Conservation (phyloP, 2,113 vertebrate genomes). For the Macquaria australasica region DNA sequence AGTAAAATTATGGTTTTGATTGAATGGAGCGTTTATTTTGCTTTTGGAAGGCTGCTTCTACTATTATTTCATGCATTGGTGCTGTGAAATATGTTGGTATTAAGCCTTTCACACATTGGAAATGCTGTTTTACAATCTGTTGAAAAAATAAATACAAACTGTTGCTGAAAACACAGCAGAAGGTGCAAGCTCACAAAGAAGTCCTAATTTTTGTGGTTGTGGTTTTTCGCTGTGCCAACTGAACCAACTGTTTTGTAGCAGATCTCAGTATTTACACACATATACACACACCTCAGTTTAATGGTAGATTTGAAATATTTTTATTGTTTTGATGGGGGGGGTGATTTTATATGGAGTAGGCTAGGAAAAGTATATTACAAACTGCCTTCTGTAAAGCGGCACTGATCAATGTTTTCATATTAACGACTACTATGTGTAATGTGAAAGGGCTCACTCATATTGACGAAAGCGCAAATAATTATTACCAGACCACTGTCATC, state of each 20-base stretch:
- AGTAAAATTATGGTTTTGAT: background rate
- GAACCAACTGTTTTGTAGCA: background rate
- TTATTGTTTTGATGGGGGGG: background rate
- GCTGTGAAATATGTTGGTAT: slow-evolving; percentile 32
- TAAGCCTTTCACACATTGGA: slow-evolving; percentile 28
- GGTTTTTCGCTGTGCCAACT: background rate
- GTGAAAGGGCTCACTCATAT: background rate
- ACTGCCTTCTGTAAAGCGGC: background rate
- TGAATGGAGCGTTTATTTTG: background rate
- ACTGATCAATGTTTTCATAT: background rate
- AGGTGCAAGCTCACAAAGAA: slow-evolving; percentile 24
- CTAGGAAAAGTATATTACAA: background rate
- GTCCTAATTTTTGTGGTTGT: background rate
- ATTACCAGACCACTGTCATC: background rate
- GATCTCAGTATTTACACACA: background rate
- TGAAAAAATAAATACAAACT: slow-evolving; percentile 4
- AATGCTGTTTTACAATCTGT: slow-evolving; percentile 26
- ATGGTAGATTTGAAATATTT: background rate
- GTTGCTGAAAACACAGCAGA: slow-evolving; percentile 43
- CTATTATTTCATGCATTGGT: background rate
- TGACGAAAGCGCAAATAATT: background rate
- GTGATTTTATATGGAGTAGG: background rate
- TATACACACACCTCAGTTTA: background rate
- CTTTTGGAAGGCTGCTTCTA: background rate
- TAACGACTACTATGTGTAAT: background rate